phyloP scores from a whole-genome alignment of 2,888 invertebrate species.

The Pammene aurita region DNA sequence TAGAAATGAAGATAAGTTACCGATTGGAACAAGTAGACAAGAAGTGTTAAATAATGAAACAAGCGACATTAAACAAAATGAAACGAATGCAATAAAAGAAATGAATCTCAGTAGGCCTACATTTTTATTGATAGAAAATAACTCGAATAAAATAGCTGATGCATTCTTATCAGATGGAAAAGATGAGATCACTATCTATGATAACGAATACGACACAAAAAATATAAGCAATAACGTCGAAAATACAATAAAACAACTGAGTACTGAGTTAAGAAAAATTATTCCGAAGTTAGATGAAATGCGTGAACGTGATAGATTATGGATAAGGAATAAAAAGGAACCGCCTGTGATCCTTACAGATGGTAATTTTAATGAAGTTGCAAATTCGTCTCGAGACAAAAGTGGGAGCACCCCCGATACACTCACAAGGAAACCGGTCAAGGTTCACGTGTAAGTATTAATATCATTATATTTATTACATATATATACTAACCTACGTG shows the following conservation, averaged over 20 bases:
- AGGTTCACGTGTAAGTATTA: slow-evolving; percentile 55
- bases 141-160: slow-evolving; percentile 78
- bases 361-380: slow-evolving; percentile 72
- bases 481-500: too few species aligned
- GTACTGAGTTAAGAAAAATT: slow-evolving; percentile 76
- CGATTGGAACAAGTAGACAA: slow-evolving; percentile 46
- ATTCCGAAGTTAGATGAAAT: slow-evolving; percentile 80
- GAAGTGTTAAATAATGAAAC: slow-evolving; percentile 53
- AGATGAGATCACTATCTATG: slow-evolving; percentile 77
- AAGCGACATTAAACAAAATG: slow-evolving; percentile 67
- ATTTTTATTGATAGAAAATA: slow-evolving; percentile 73
- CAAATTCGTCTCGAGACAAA: slow-evolving; percentile 47
- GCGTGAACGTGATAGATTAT: slow-evolving; percentile 72
- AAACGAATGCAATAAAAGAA: slow-evolving; percentile 69
- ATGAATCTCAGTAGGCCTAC: slow-evolving; percentile 76
- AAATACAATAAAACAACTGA: slow-evolving; percentile 76
- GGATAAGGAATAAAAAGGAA: slow-evolving; percentile 63
- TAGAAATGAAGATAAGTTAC: slow-evolving; percentile 47
- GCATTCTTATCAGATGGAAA: slow-evolving; percentile 84
- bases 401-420: slow-evolving; percentile 35
- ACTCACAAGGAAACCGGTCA: slow-evolving; percentile 48
- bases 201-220: slow-evolving; percentile 71
- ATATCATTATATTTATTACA: background rate
- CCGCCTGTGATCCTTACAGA: slow-evolving; percentile 57
- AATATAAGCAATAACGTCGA: slow-evolving; percentile 72